Evolutionary conservation across 2,888 invertebrate genomes (phyloP), one percentile per base, ranked within the genome.

Genomic region (Sarcophaga caerulescens): DNA sequence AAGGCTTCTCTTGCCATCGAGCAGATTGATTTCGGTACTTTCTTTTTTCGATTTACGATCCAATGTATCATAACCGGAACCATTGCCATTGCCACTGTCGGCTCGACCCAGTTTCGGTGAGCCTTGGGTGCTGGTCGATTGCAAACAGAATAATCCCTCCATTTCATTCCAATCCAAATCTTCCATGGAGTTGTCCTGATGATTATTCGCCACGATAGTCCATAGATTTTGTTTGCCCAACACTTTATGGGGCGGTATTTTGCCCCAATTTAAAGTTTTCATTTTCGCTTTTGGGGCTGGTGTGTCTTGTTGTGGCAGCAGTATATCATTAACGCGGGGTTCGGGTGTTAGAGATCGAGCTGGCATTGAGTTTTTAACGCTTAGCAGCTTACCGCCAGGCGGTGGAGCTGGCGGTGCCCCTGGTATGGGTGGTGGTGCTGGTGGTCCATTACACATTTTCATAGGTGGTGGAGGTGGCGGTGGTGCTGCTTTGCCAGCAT

Each of bases 191-290:
- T 96, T 96, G 91, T 97, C 95, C 90, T 97, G 96, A 93, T 98
- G 97, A 89, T 95, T 96, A 89, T 95, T 95, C 4, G 98, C 98
- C 87, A 98, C 97, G 87, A 97, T 94, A 1, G 97, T 96, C 99
- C 99, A 99, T 90, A 99, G 96, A 92, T 99, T 99, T 89, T 96
- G 96, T 92, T 97, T 97, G 70, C 98, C 98, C 82, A 98, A 95
- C 57, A 98, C 97, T 94, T 97, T 98, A 91, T 96, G 96, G 91
- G 96, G 96, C 59, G 99, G 98, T 90, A 99, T 98, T 93, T 99
- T 99, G 92, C 98, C 97, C 99, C 99, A 99, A 92, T 99, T 99
- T 88, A 99, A 96, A 0, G 98, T 98, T 94, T 98, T 98, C 98
- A 99, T 98, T 93, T 98, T 99, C 45, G 97, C 95, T 93, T 97